Evolutionary conservation across 2,797 vertebrate species (phyloP).

Genomic region (Chelonia mydas): DNA sequence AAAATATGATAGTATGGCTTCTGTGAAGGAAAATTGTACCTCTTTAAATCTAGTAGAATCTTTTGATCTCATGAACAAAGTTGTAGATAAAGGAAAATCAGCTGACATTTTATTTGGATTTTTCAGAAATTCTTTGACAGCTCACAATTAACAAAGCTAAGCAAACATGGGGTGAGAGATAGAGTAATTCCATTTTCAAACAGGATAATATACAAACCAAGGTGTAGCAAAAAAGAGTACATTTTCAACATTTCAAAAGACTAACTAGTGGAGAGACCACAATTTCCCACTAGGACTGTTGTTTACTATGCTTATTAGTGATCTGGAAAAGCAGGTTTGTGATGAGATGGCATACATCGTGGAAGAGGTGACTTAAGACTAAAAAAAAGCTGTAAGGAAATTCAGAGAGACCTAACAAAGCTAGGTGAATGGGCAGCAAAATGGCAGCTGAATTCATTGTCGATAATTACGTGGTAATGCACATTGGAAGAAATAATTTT

Average conservation of each 20-base stretch:
- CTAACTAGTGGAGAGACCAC: neutral
- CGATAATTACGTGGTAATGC: neutral
- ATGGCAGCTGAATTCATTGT: fast-evolving
- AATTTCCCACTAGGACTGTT: neutral
- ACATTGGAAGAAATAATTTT: neutral
- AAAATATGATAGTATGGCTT: neutral
- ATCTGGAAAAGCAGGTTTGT: neutral
- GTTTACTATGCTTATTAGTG: neutral
- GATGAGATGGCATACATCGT: neutral
- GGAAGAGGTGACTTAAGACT: neutral
- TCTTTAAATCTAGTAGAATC: neutral
- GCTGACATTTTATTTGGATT: neutral
- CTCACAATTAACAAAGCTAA: neutral
- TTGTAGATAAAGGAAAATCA: neutral
- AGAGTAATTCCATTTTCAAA: neutral
- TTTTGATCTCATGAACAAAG: neutral
- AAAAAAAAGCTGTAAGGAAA: neutral
- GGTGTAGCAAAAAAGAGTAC: neutral
- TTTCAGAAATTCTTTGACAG: neutral
- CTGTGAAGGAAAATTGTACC: neutral
- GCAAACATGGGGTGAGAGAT: neutral
- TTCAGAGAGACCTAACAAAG: neutral
- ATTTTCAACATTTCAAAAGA: neutral
- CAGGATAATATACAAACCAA: neutral
- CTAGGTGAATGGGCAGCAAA: neutral